Evolutionary conservation across 2,113 vertebrate species (phyloP), one percentile per base, ranked within the genome.

Genomic region (Paradoxurus hermaphroditus): DNA sequence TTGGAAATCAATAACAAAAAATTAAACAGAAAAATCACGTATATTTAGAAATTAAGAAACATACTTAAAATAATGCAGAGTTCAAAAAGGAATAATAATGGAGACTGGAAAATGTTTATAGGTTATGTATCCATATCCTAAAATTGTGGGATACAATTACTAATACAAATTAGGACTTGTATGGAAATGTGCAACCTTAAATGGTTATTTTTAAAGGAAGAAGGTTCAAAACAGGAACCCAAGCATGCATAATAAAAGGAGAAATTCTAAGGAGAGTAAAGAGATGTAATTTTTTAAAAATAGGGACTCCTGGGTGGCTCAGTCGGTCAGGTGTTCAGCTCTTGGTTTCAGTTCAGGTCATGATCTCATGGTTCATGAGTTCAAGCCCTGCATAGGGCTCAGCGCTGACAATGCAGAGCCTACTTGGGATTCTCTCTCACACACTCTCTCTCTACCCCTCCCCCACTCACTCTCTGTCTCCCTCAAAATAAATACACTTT

Each of bases 1-100:
- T 93, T 86, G 91, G 77, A 95, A 95, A 93, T 96, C 72, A 97
- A 70, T 91, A 97, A 62, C 21, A 88, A 86, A 95, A 93, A 39
- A 68, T 16, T 56, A 81, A 87, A 86, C 27, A 82, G 12, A 94
- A 90, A 97, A 96, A 78, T 41, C 51, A 73, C 51, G 87, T 68
- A 10, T 41, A 75, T 70, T 88, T 96, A 49, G 13, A 90, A 96
- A 94, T 62, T 73, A 83, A 68, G 27, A 93, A 89, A 92, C 3
- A 77, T 51, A 65, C 65, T 86, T 75, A 81, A 90, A 91, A 95
- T 36, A 96, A 81, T 14, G 46, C 12, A 75, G 19, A 10, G 31
- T 12, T 89, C 51, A 93, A 68, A 86, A 73, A 70, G 10, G 7
- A 90, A 51, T 62, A 81, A 53, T 53, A 73, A 44, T 39, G 5